Evolutionary conservation across 2,888 invertebrate species (phyloP), one percentile per base, ranked within the genome.

Genomic region (Thymelicus lineola): DNA sequence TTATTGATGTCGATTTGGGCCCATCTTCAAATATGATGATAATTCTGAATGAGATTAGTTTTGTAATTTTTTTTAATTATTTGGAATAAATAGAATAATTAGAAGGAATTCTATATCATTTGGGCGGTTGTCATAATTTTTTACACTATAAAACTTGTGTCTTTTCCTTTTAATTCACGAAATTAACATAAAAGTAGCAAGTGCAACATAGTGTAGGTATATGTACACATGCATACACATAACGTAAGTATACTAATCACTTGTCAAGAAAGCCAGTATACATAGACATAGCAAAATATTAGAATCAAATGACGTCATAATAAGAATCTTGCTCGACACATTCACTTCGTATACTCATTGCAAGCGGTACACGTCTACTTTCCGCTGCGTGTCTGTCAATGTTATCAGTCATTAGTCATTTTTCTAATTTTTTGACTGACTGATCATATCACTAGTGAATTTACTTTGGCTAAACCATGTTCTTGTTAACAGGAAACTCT

Each of bases 381-480:
- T 17, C 17, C 60, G 46, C 14, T 61, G 10, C 42, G 4, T 42
- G 69, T 75, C 76, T 20, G 79, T 72, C 70, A 63, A 73, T 68
- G 72, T 57, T 35, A 57, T 28, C 57, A 5, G 35, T 57, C n/a
- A 57, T 14, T 57, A 17, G 15, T 10, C 28, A 42, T 42, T 42
- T 12, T 50, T 17, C n/a, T 50, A 7, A 12, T 42, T 42, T 10
- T 4, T 10, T 12, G 2, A 42, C 9, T 10, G 42, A 42, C 42
- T 42, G 42, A 9, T 12, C 9, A 42, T 12, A 9, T 10, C 10
- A 1, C 12, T 42, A 12, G 42, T 42, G 12, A 42, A 3, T 9
- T 9, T 42, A 42, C 10, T 42, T 42, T 42, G 42, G 10, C 42
- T 7, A 38, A 38, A 38, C 38, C 38, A 38, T 6, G 9, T 9